Conservation (phyloP, 2,113 vertebrate species). For the Amblyopsis rosae region DNA sequence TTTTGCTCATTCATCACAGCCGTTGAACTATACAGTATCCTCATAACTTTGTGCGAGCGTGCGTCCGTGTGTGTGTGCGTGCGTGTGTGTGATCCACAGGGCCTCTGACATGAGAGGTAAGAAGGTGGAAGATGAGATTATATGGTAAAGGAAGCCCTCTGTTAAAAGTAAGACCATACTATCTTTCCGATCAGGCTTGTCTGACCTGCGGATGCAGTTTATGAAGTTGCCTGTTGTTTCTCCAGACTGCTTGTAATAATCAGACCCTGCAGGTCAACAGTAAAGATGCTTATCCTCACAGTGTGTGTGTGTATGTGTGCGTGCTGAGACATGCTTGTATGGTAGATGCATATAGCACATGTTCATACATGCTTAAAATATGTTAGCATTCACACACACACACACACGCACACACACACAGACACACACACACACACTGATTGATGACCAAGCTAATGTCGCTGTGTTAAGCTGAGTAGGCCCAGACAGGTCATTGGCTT, state of each 20-base stretch:
- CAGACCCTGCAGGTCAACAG: slow-evolving; percentile 44
- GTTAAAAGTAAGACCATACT: background rate
- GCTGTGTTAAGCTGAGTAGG: slow-evolving; percentile 51
- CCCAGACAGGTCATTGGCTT: slow-evolving; percentile 45
- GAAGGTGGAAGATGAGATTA: slow-evolving; percentile 28
- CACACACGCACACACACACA: slow-evolving; percentile 7
- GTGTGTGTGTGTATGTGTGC: slow-evolving; percentile 11
- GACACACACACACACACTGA: slow-evolving; percentile 33
- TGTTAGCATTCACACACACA: slow-evolving; percentile 7
- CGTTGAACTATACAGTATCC: slow-evolving; percentile 26
- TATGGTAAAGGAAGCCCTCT: slow-evolving; percentile 19
- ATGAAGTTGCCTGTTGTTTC: slow-evolving; percentile 55
- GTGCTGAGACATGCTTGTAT: background rate
- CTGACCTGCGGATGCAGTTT: slow-evolving; percentile 28
- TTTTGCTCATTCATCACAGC: slow-evolving; percentile 46
- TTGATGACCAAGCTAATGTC: slow-evolving; percentile 55
- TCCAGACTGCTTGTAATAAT: slow-evolving; percentile 52
- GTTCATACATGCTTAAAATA: slow-evolving; percentile 9
- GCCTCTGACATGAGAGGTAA: slow-evolving; percentile 30
- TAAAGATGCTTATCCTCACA: slow-evolving; percentile 45
- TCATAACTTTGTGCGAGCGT: background rate
- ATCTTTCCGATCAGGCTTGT: slow-evolving; percentile 3
- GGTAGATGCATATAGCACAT: background rate
- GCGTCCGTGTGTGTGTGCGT: slow-evolving; percentile 5
- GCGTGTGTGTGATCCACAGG: slow-evolving; percentile 21